Percentiles rank a stretch among this genome's conserved stretches.
phyloP scores from a whole-genome alignment of 1,140 invertebrate genomes.

The Magallana ariakensis region DNA sequence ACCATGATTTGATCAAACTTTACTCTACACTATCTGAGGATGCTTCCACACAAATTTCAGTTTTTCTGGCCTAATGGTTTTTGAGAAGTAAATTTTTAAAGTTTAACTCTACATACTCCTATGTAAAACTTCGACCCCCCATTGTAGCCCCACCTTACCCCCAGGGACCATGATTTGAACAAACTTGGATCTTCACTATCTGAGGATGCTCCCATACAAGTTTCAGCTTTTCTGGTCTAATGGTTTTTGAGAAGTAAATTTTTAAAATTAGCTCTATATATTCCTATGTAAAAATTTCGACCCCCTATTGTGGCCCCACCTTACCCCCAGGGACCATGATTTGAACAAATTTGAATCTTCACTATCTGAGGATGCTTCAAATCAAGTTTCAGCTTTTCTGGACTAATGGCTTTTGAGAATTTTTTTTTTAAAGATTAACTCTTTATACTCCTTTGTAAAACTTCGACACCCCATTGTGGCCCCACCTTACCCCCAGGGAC shows the following conservation, averaged over 20 bases:
- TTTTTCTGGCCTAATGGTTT: no score
- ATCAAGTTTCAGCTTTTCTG: background rate
- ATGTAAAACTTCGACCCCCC: no score
- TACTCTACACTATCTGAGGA: no score
- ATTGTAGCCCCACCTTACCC: no score
- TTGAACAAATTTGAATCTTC: background rate
- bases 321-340: background rate
- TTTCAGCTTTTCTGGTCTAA: no score
- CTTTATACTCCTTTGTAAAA: background rate
- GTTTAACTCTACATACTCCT: background rate
- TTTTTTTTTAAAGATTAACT: background rate
- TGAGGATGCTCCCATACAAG: no score
- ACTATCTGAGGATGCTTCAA: background rate
- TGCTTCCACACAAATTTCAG: no score
- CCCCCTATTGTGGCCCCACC: background rate
- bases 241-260: no score
- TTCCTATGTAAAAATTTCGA: background rate
- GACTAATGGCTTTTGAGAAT: background rate
- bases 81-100: no score
- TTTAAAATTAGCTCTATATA: background rate
- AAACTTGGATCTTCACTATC: no score
- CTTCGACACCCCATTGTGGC: background rate
- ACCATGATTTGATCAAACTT: no score
- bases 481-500: background rate
- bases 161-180: no score